Base-by-base conservation (phyloP, 2,113 vertebrate species). In the Leptobrachium leishanense region DNA sequence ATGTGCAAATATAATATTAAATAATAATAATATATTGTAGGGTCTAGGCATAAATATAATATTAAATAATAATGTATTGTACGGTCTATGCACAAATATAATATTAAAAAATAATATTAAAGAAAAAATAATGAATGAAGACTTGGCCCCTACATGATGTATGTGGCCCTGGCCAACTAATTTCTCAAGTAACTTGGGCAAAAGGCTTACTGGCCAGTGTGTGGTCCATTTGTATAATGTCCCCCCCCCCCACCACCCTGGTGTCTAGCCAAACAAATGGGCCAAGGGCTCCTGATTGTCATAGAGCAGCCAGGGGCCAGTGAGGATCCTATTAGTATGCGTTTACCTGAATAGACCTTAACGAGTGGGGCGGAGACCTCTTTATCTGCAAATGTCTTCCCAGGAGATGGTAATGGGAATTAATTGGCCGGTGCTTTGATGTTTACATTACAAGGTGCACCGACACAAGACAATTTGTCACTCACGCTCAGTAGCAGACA, bases 361-460 rank as follows among this genome's bases (percentile, higher is more conserved):
- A 88, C 85, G 76, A 83, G 84, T 83, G 84, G 87, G 85, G 86
- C 84, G 83, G 83, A 89, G 85, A 86, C 89, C 84, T 82, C 78
- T 87, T 88, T 90, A 89, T 90, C 89, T 84, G 84, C 31, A 63
- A 81, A 70, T 73, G 83, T 84, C 79, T 85, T 64, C 0, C 8
- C 44, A 0, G 86, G 85, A 89, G 84, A 87, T 83, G 85, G 72
- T 79, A 85, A 85, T 77, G 83, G 83, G 83, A 85, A 83, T 82
- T 72, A 79, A 83, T 83, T 42, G 72, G 76, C 70, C 65, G 1
- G 62, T 65, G 74, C 87, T 90, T 90, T 90, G 86, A 90, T 88
- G 82, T 88, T 81, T 64, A 20, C 11, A 81, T 81, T 84, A 81
- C 81, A 41, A 53, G 42, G 0, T 12, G 62, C 74, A 73, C 55